Evolutionary conservation across 1,140 invertebrate genomes (phyloP).

Genomic region (Aphelenchoides fujianensis): DNA sequence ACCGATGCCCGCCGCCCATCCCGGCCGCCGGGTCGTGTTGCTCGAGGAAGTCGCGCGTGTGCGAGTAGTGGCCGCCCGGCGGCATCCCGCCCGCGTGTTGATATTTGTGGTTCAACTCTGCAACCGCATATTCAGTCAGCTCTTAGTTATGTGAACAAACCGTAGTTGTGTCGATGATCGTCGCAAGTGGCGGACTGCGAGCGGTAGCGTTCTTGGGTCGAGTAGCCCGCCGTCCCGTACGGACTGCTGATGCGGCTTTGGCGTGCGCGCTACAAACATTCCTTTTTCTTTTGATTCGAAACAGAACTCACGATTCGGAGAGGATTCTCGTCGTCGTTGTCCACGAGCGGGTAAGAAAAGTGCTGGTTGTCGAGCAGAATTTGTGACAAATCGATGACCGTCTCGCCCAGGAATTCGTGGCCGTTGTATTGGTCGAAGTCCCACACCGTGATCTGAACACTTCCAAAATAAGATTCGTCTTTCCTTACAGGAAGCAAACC

Average conservation of each 20-base stretch:
- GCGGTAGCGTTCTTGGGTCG: background rate
- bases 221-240: conserved; percentile 10
- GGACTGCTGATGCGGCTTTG: conserved; percentile 16
- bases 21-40: background rate
- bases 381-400: conserved; percentile 75
- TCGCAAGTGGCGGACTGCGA: conserved; percentile 14
- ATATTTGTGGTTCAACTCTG: background rate
- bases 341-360: conserved; percentile 83
- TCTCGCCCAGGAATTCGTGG: conserved; percentile 92
- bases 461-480: background rate
- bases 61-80: background rate
- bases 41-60: background rate
- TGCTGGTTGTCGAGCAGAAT: conserved; percentile 83
- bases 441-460: conserved; percentile 77
- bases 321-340: conserved; percentile 74
- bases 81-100: too few relatives aligned
- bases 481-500: conserved; percentile 65
- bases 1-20: background rate
- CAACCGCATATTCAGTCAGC: background rate
- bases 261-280: conserved; percentile 5
- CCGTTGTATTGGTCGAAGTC: conserved; percentile 82
- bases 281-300: too few relatives aligned
- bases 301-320: conserved; percentile 59
- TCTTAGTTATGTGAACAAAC: conserved; percentile 3
- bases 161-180: background rate